A percentile compares a stretch with the other conserved stretches of the same genome.
These are phyloP conservation scores for Cremastinae sp. DNA, from an alignment of 2,888 invertebrate genomes.

Conservation along the genomic window DNA sequence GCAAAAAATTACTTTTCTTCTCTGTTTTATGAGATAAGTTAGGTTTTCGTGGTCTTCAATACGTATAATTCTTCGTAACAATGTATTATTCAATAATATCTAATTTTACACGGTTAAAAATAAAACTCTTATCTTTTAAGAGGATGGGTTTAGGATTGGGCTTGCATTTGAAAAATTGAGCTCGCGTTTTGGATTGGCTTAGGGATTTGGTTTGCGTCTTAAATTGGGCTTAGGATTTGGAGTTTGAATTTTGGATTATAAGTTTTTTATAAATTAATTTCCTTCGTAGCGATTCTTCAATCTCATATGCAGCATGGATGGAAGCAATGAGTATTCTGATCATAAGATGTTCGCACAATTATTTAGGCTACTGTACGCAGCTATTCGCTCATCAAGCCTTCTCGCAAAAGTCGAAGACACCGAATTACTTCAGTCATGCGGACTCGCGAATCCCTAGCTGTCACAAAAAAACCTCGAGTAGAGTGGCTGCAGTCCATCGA, in stretches of 20 bases:
- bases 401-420: neutral
- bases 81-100: too few relatives aligned
- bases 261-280: neutral
- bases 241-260: neutral
- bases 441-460: neutral
- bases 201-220: too few relatives aligned
- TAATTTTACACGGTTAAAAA: too few relatives aligned
- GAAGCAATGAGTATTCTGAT: constrained; percentile 49
- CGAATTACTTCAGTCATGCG: constrained; percentile 7
- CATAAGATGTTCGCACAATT: neutral
- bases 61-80: too few relatives aligned
- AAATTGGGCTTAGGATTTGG: neutral
- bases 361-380: constrained; percentile 11
- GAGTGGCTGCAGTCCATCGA: constrained; percentile 6
- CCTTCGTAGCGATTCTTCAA: constrained; percentile 24
- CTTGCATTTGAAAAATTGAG: too few relatives aligned
- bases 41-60: too few relatives aligned
- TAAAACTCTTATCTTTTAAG: too few relatives aligned
- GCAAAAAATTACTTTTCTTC: too few relatives aligned
- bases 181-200: too few relatives aligned
- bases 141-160: too few relatives aligned
- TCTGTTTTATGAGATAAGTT: too few relatives aligned
- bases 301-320: constrained; percentile 40
- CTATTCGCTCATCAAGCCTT: constrained; percentile 7
- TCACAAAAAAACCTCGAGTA: neutral